Percentiles rank a stretch among this genome's conserved stretches.
These are phyloP conservation scores for Dysidea cf. avara DNA, from an alignment of 37 sponge, comb jelly and placozoan species.

Conservation along the genomic window DNA sequence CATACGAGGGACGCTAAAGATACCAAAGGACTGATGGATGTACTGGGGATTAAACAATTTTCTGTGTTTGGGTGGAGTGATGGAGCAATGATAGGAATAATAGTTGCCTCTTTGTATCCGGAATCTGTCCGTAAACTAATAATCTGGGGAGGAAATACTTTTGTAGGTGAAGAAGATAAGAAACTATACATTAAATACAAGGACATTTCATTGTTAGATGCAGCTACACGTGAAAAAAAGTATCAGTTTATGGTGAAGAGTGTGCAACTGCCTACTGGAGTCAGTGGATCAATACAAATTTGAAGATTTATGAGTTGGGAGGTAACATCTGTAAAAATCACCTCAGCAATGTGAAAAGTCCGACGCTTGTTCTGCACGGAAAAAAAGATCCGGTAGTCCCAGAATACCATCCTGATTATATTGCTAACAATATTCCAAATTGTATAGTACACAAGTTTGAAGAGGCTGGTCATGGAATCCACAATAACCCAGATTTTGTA, in stretches of 20 bases:
- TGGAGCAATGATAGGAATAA: slow-evolving; percentile 52
- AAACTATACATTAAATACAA: slow-evolving; percentile 35
- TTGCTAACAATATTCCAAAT: slow-evolving; percentile 21
- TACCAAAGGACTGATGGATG: slow-evolving; percentile 44
- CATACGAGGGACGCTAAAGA: slow-evolving; percentile 52
- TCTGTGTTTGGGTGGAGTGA: slow-evolving; percentile 82
- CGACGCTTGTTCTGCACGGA: slow-evolving; percentile 73
- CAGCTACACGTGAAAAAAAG: slow-evolving; percentile 20
- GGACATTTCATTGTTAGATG: slow-evolving; percentile 53
- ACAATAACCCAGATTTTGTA: slow-evolving; percentile 27
- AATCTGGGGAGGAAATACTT: slow-evolving; percentile 68
- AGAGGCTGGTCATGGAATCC: slow-evolving; percentile 66
- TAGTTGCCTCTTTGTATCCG: slow-evolving; percentile 44
- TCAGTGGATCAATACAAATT: slow-evolving; percentile 50
- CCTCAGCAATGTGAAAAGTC: slow-evolving; percentile 23
- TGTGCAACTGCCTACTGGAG: slow-evolving; percentile 48
- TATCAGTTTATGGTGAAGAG: slow-evolving; percentile 52
- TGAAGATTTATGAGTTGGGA: background rate
- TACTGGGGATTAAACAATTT: slow-evolving; percentile 41
- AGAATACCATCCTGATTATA: slow-evolving; percentile 43
- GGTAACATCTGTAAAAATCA: slow-evolving; percentile 58
- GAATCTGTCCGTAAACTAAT: slow-evolving; percentile 51
- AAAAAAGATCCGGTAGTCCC: slow-evolving; percentile 55
- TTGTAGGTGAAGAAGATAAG: slow-evolving; percentile 47
- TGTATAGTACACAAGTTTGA: slow-evolving; percentile 12